Evolutionary conservation across 23 tunicate genomes (phyloP), one percentile per base, ranked within the genome.

Genomic region (Botrylloides violaceus): DNA sequence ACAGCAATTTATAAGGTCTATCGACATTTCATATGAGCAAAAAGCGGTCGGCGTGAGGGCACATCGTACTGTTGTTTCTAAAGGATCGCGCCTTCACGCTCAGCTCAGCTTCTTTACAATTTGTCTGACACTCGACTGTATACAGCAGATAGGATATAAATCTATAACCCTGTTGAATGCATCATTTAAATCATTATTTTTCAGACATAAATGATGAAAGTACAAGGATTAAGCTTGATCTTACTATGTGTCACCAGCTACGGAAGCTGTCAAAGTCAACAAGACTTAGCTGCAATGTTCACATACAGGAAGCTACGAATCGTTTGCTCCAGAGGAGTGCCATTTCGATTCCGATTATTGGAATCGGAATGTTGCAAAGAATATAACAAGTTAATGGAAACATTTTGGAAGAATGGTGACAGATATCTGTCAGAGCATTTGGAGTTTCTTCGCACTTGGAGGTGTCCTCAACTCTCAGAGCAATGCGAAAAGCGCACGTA

Each of bases 401-500:
- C 23, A 4, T 68, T 20, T 43, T 68, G 74, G 74, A 23, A 39
- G 19, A 31, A 68, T 28, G 74, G 58, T 19, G 74, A 43, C 15
- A 32, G 26, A 15, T 68, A 68, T 36, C 2, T 68, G 25, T 32
- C 74, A 31, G 29, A 43, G 7, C 58, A 68, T 26, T 20, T 77
- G 73, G 81, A 61, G 27, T 34, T 57, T 6, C 35, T 84, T 50
- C 59, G 49, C 28, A 59, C 71, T 12, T 84, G 92, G 92, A 65
- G 55, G 2, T 84, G 92, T 55, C 78, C 83, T 7, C 79, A 78
- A 66, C 78, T 78, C 28, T 48, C 63, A 35, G 76, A 64, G 30
- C 61, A 64, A 36, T 84, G 92, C 59, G 19, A 34, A 15, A 31
- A 38, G 18, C 59, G 83, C 29, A 36, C 34, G 18, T 78, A 59